phyloP scores from a whole-genome alignment of 92 coral and sea anemone species.

The Pocillopora grandis region DNA sequence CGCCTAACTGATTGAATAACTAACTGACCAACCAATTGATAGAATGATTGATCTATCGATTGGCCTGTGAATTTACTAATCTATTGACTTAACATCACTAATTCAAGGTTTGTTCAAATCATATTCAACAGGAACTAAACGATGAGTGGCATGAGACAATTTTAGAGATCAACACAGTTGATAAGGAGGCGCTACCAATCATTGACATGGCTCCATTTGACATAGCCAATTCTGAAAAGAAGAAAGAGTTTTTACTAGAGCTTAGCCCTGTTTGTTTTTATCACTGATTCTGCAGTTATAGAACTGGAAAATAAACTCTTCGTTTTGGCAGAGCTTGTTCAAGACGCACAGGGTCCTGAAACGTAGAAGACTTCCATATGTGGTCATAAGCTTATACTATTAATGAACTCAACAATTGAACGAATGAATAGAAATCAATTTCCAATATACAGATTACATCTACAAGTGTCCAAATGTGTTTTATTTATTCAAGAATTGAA shows the following conservation, averaged over 20 bases:
- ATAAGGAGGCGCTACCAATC: conserved; percentile 62
- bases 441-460: conserved; percentile 12
- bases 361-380: background rate
- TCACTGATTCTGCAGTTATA: conserved; percentile 25
- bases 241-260: conserved; percentile 58
- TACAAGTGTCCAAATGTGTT: conserved; percentile 10
- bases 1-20: background rate
- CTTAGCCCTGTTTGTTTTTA: conserved; percentile 73
- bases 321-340: background rate
- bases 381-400: background rate
- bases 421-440: background rate
- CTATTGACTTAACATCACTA: background rate
- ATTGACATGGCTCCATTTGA: conserved; percentile 63
- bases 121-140: conserved; percentile 44
- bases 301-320: background rate
- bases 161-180: conserved; percentile 49
- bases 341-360: background rate
- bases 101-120: too few relatives aligned
- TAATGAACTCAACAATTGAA: background rate
- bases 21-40: background rate
- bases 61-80: too few relatives aligned
- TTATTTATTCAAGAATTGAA: conserved; percentile 13
- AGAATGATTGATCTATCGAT: background rate
- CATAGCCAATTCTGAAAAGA: conserved; percentile 27
- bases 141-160: conserved; percentile 71